Conservation (phyloP, 2,797 vertebrate species). For the Anguilla pacifica region DNA sequence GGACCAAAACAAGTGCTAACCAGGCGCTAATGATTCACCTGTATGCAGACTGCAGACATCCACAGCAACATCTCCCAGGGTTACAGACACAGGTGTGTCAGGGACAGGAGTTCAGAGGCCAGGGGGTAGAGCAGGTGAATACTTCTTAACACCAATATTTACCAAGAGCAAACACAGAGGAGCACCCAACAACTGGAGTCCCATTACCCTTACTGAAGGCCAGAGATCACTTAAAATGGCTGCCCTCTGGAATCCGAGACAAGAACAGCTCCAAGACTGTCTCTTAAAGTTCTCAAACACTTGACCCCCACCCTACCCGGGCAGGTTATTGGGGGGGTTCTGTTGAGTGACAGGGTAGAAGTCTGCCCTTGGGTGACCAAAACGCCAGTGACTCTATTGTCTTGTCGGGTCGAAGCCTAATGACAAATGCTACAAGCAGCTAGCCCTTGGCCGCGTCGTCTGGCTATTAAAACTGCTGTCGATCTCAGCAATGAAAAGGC, state of each 20-base stretch:
- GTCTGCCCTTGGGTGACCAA: constrained; percentile 37
- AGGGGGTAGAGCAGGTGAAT: neutral
- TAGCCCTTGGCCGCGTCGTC: constrained; percentile 44
- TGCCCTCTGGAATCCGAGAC: neutral
- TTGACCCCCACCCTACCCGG: constrained; percentile 14
- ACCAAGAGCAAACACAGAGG: neutral
- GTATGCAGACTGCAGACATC: neutral
- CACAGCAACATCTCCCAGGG: neutral
- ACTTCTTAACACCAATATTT: constrained; percentile 6
- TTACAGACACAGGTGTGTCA: constrained; percentile 30
- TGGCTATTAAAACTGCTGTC: constrained; percentile 37
- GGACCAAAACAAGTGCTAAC: neutral
- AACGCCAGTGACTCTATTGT: constrained; percentile 25
- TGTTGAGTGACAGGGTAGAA: constrained; percentile 44
- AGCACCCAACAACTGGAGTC: neutral
- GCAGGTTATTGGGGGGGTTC: neutral
- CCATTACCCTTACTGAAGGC: neutral
- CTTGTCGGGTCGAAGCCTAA: constrained; percentile 32
- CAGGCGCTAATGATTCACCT: constrained; percentile 35
- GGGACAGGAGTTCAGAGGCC: constrained; percentile 15
- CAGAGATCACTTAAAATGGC: neutral
- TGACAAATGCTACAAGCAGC: constrained; percentile 33
- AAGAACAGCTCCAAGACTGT: neutral
- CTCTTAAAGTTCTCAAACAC: neutral
- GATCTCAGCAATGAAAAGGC: constrained; percentile 33